Base-by-base conservation (phyloP, 1,140 invertebrate genomes). In the Drosophila nebulosa region DNA sequence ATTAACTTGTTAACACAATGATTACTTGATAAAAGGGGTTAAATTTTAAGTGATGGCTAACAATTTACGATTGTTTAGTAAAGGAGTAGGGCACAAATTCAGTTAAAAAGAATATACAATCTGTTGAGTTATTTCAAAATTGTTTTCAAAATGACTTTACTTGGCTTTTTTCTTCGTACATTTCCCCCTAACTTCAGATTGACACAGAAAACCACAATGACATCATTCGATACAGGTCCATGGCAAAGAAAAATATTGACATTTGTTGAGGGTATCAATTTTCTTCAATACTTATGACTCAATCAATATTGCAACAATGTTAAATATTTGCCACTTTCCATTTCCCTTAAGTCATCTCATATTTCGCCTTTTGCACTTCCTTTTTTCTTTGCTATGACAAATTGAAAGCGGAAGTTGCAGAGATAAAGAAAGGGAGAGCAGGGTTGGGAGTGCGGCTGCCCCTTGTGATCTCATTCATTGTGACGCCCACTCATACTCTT, bases 371-470 rank as follows among this genome's bases (percentile, higher is more conserved):
- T 10, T 27, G 56, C 58, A 74, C 70, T 74, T 61, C 70, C 70
- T 35, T 26, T 21, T 42, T 4, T 18, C n/a, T 46, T 30, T 22
- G 39, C 12, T 55, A 3, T 30, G n/a, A 24, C 5, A 16, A 59
- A 18, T 14, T 51, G 7, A 65, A 66, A 74, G 58, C 70, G 71
- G 70, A 74, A 74, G 70, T 32, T 26, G 21, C 16, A 35, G 24
- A 12, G 50, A 6, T 74, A 36, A 24, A 56, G 6, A n/a, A n/a
- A n/a, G n/a, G n/a, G n/a, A n/a, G n/a, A n/a, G n/a, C n/a, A n/a
- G 22, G 14, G 3, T 6, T 24, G 4, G n/a, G 10, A 42, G 39
- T 6, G 24, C 51, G 51, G 51, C 12, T 53, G 36, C 56, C 6
- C 7, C 21, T 57, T 51, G 70, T 64, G 30, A 21, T 27, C 56